Evolutionary conservation across 2,888 invertebrate species (phyloP).

Genomic region (Chironomus riparius): DNA sequence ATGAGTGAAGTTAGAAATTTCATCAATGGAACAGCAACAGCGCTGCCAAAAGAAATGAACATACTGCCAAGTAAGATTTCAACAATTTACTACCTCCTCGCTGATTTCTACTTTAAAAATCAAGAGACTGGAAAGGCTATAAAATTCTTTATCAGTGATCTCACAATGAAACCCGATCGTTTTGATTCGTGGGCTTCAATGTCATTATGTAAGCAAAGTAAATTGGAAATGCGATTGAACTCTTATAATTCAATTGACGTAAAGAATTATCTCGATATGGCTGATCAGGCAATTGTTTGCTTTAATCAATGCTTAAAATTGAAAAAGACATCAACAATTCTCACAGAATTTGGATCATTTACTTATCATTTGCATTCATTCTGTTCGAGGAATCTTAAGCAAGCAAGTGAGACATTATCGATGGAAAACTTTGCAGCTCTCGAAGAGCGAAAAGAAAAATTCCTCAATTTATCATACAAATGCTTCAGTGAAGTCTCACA

Average conservation of each 20-base stretch:
- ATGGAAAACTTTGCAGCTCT: conserved; percentile 66
- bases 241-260: conserved; percentile 55
- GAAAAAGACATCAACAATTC: conserved; percentile 43
- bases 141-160: conserved; percentile 73
- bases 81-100: conserved; percentile 81
- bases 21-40: conserved; percentile 52
- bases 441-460: conserved; percentile 67
- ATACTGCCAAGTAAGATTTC: conserved; percentile 53
- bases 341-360: conserved; percentile 87
- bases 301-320: conserved; percentile 71
- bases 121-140: conserved; percentile 65
- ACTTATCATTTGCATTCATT: conserved; percentile 85
- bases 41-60: conserved; percentile 47
- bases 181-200: conserved; percentile 91
- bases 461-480: conserved; percentile 65
- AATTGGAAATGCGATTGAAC: conserved; percentile 71
- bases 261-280: conserved; percentile 57
- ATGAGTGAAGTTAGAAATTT: conserved; percentile 56
- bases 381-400: conserved; percentile 76
- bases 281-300: conserved; percentile 66
- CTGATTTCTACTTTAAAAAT: conserved; percentile 86
- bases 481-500: conserved; percentile 61
- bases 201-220: conserved; percentile 67
- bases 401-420: conserved; percentile 64
- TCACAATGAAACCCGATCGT: conserved; percentile 67